Evolutionary conservation across 2,888 invertebrate species (phyloP).

Genomic region (Dolichomitus sp.): DNA sequence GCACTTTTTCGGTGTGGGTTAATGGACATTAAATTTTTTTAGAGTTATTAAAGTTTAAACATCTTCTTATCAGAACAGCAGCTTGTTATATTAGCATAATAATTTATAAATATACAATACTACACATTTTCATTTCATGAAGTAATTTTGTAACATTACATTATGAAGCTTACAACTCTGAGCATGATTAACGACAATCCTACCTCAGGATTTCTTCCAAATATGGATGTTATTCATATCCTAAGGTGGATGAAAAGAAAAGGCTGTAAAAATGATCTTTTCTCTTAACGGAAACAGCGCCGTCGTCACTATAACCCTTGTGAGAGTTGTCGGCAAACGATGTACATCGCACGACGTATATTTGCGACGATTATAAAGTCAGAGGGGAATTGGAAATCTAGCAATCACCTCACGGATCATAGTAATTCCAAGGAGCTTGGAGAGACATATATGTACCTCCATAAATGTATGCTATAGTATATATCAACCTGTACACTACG

Average conservation of each 20-base stretch:
- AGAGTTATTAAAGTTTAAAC: too few relatives aligned
- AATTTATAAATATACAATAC: too few relatives aligned
- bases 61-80: too few relatives aligned
- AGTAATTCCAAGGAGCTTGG: slow-evolving; percentile 38
- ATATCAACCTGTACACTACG: background rate
- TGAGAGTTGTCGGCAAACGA: slow-evolving; percentile 12
- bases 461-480: slow-evolving; percentile 32
- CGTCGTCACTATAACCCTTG: background rate
- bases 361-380: slow-evolving; percentile 50
- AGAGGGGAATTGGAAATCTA: slow-evolving; percentile 60
- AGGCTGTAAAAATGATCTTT: slow-evolving; percentile 1
- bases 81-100: too few relatives aligned
- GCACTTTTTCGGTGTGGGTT: too few relatives aligned
- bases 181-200: background rate
- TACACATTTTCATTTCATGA: too few relatives aligned
- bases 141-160: too few relatives aligned
- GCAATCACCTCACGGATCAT: slow-evolving; percentile 57
- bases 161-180: too few relatives aligned
- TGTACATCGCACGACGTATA: background rate
- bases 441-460: slow-evolving; percentile 28
- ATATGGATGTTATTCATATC: slow-evolving; percentile 12
- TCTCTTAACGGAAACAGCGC: slow-evolving; percentile 3
- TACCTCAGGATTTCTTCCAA: slow-evolving; percentile 4
- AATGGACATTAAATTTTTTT: too few relatives aligned
- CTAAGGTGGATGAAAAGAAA: background rate